phyloP scores from a whole-genome alignment of 1,140 invertebrate species.

The Zaprionus inermis region DNA sequence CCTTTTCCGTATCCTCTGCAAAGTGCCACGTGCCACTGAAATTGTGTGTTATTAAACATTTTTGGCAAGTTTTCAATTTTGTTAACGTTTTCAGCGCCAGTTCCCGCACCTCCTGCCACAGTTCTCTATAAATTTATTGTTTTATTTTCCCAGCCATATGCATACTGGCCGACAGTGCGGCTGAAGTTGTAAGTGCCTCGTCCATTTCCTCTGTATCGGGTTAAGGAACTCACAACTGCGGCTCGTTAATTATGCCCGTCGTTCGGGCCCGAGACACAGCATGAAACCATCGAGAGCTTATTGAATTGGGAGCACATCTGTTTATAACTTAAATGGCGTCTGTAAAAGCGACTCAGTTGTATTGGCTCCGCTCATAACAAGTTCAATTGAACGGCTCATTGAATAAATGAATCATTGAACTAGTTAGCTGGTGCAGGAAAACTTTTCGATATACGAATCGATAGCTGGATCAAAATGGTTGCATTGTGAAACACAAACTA shows the following conservation, averaged over 20 bases:
- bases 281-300: conserved; percentile 38
- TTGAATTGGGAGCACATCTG: conserved; percentile 44
- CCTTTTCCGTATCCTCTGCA: not conserved
- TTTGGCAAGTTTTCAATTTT: conserved; percentile 77
- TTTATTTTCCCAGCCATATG: conserved; percentile 48
- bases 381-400: not conserved
- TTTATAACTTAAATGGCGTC: conserved; percentile 35
- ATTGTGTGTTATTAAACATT: conserved; percentile 75
- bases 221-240: conserved; percentile 53
- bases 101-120: conserved; percentile 19
- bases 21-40: conserved; percentile 39
- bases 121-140: conserved; percentile 48
- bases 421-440: not conserved
- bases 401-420: not conserved
- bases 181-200: conserved; percentile 34
- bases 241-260: conserved; percentile 43
- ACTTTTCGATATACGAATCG: not conserved
- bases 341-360: not conserved
- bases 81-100: conserved; percentile 62
- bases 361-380: not conserved
- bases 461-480: not conserved
- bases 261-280: conserved; percentile 4
- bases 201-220: conserved; percentile 44
- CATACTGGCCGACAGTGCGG: conserved; percentile 1
- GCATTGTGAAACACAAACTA: too few relatives aligned